A percentile compares a stretch with the other conserved stretches of the same genome.
Conservation (phyloP, 2,888 invertebrate genomes). For the Hybos culiciformis region DNA sequence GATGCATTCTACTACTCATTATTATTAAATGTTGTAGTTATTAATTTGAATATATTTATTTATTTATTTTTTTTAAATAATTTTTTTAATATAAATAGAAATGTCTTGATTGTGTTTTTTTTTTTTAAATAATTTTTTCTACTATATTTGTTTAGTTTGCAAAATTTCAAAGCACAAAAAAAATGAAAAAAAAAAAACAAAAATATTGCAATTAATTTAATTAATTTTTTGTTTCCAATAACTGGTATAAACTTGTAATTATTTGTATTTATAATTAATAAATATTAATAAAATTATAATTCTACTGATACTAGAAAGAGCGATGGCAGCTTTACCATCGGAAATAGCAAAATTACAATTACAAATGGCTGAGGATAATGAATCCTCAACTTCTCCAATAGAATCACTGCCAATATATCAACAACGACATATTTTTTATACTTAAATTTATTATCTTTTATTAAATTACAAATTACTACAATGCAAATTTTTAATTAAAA, state of each 20-base stretch:
- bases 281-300: no score
- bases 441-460: slow-evolving; percentile 34
- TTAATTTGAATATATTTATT: background rate
- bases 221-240: background rate
- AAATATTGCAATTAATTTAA: slow-evolving; percentile 2
- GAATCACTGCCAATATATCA: slow-evolving; percentile 72
- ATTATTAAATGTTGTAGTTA: no score
- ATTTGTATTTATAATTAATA: no score
- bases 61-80: background rate
- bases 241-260: no score
- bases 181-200: background rate
- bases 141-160: no score
- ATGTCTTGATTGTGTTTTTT: no score
- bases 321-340: slow-evolving; percentile 56
- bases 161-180: background rate
- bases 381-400: slow-evolving; percentile 46
- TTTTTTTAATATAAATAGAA: no score
- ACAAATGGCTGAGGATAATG: slow-evolving; percentile 44
- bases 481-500: background rate
- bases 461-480: background rate
- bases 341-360: slow-evolving; percentile 37
- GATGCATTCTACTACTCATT: no score
- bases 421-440: slow-evolving; percentile 73
- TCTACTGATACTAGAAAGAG: slow-evolving; percentile 56
- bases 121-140: no score